These are phyloP conservation scores for Zoroaster sp. DNA, from an alignment of 53 echinoderm and acorn worm genomes.

Conservation along the genomic window DNA sequence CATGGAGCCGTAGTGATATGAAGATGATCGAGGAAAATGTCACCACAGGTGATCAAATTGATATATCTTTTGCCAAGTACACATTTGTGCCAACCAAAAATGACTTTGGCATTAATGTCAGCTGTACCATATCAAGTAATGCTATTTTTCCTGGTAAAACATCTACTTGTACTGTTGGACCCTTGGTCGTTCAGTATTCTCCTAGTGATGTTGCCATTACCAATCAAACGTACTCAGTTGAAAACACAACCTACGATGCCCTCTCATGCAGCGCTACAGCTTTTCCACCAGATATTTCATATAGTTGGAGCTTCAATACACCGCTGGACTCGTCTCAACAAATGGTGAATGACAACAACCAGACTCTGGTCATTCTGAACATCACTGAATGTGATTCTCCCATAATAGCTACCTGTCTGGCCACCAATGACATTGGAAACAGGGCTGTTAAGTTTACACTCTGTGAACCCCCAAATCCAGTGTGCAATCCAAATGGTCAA, in stretches of 20 bases:
- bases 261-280: constrained; percentile 14
- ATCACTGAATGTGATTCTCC: background rate
- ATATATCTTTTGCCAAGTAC: background rate
- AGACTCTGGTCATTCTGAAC: constrained; percentile 21
- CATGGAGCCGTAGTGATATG: background rate
- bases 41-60: background rate
- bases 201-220: constrained; percentile 34
- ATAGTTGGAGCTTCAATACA: constrained; percentile 17
- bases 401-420: constrained; percentile 33
- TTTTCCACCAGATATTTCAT: constrained; percentile 15
- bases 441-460: background rate
- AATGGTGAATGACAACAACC: background rate
- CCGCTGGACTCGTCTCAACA: constrained; percentile 7
- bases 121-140: background rate
- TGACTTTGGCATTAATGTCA: background rate
- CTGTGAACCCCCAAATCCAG: constrained; percentile 16
- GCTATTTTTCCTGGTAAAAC: background rate
- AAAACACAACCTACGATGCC: constrained; percentile 14
- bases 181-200: constrained; percentile 19
- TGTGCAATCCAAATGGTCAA: background rate
- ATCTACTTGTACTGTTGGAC: background rate
- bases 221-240: background rate
- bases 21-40: background rate
- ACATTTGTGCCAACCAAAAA: background rate
- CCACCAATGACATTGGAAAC: constrained; percentile 20